Conservation (phyloP, 2,797 vertebrate genomes). For the Mormyrus proboscirostris region DNA sequence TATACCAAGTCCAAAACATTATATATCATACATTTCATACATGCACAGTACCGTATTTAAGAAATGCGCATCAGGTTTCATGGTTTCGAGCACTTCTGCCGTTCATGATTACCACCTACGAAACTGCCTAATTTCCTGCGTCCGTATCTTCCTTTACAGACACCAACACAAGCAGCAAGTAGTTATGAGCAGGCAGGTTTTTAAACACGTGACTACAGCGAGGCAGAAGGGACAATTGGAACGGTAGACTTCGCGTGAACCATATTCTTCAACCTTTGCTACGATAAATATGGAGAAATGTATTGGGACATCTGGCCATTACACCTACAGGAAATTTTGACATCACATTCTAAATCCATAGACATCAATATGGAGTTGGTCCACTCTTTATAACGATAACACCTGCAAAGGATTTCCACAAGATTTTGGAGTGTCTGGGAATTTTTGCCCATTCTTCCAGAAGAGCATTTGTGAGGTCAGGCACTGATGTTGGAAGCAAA, state of each 20-base stretch:
- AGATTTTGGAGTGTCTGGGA: neutral
- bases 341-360: neutral
- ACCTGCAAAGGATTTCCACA: neutral
- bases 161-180: neutral
- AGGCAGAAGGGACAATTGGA: neutral
- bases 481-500: neutral
- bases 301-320: neutral
- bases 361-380: neutral
- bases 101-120: neutral
- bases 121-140: neutral
- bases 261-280: neutral
- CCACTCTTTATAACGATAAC: neutral
- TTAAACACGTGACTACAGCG: neutral
- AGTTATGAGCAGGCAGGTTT: neutral
- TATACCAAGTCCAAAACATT: neutral
- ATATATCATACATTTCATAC: neutral
- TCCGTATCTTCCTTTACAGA: neutral
- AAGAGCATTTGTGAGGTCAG: neutral
- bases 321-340: neutral
- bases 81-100: neutral
- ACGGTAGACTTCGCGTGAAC: neutral
- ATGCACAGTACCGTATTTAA: neutral
- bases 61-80: constrained; percentile 5
- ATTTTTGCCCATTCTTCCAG: neutral
- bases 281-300: neutral